These are phyloP conservation scores for Schizopygopsis malacanthus DNA, from an alignment of 2,797 vertebrate genomes.

Conservation along the genomic window DNA sequence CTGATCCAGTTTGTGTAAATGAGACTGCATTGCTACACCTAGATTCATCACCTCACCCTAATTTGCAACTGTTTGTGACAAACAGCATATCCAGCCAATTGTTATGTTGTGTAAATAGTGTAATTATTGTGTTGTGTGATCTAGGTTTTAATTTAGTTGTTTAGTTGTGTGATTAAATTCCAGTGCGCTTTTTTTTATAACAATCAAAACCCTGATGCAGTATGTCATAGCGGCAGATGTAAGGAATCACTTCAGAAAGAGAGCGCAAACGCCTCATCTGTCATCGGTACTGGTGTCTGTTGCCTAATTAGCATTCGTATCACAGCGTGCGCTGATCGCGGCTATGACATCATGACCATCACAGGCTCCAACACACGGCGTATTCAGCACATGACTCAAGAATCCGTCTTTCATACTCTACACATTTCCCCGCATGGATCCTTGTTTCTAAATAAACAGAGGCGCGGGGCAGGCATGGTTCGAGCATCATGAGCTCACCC, in stretches of 20 bases:
- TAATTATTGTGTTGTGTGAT: not conserved
- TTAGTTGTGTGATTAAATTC: not conserved
- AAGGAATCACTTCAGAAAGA: constrained; percentile 25
- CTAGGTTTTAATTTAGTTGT: not conserved
- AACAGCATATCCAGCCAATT: not conserved
- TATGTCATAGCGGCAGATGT: constrained; percentile 14
- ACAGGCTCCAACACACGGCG: constrained; percentile 2
- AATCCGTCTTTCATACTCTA: not conserved
- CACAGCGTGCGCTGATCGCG: not conserved
- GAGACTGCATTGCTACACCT: not conserved
- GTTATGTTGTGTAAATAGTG: not conserved
- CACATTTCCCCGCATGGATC: not conserved
- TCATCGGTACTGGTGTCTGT: constrained; percentile 1
- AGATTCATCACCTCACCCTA: not conserved
- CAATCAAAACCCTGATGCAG: constrained; percentile 2
- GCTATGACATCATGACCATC: constrained; percentile 54
- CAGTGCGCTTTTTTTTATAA: not conserved
- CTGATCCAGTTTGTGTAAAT: not conserved
- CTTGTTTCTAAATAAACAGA: constrained; percentile 43
- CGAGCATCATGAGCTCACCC: constrained; percentile 16
- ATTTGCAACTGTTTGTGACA: not conserved
- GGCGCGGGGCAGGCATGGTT: not conserved
- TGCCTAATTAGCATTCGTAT: constrained; percentile 24
- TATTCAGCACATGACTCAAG: constrained; percentile 16
- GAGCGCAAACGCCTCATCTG: not conserved